Base-by-base conservation (phyloP, 2,113 vertebrate genomes). In the Phalacrocorax brasilianus region DNA sequence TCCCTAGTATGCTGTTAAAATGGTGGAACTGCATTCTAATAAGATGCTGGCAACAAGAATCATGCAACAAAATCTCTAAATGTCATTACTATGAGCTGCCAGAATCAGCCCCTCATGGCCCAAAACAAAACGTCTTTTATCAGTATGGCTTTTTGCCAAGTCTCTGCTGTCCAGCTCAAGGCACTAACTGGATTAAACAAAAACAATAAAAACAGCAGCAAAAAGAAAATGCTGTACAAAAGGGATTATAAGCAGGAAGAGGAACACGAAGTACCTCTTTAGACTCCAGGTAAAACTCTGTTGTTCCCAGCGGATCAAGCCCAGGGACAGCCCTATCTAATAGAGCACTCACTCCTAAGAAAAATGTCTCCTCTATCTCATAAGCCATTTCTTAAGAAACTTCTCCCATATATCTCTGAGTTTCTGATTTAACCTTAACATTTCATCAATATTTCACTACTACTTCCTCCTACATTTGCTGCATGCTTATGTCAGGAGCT, bases 121-220 rank as follows among this genome's bases (percentile, higher is more conserved):
- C 45, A 89, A 66, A 56, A 16, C 74, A 87, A 91, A 94, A 76
- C 38, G 24, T 42, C 59, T 95, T 89, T 91, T 93, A 79, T 58
- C 58, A 73, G 30, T 11, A 66, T 17, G 53, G 72, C 74, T 82
- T 88, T 87, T 82, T 78, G 88, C 73, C 70, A 55, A 56, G 30
- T 61, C 40, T 87, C 47, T 62, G 83, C 67, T 88, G 86, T 50
- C 91, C 87, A 89, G 74, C 58, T 92, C 81, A 81, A 89, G 77
- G 74, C 49, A 88, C 62, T 92, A 89, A 87, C 84, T 66, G 83
- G 76, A 93, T 92, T 87, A 92, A 92, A 89, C 13, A 78, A 91
- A 84, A 94, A 13, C 28, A 76, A 89, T 71, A 55, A 88, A 77
- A 61, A 62, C 2, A 2, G 33, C 53, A 85, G 62, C 32, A 92